A percentile compares a stretch with the other conserved stretches of the same genome.
These are phyloP conservation scores for Leptatherina wallacei DNA, from an alignment of 2,797 vertebrate species.

Conservation along the genomic window DNA sequence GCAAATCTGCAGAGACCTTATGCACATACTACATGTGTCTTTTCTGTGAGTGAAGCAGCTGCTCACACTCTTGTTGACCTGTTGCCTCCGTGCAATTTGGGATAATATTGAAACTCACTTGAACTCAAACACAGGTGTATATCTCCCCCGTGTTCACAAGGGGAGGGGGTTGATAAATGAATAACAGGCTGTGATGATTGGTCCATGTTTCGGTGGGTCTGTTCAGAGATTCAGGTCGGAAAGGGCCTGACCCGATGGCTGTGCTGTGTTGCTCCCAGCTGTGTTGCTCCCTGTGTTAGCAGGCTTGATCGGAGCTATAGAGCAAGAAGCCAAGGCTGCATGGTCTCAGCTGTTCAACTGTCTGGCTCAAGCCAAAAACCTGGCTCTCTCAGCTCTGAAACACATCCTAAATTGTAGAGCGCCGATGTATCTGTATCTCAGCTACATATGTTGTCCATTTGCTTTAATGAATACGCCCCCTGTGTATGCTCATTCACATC, in stretches of 20 bases:
- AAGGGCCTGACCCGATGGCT: slow-evolving; percentile 55
- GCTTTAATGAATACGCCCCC: slow-evolving; percentile 17
- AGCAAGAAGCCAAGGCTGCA: slow-evolving; percentile 51
- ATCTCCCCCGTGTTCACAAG: slow-evolving; percentile 41
- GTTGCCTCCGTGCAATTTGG: slow-evolving; percentile 9
- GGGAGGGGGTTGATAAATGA: slow-evolving; percentile 15
- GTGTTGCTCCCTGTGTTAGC: slow-evolving; percentile 43
- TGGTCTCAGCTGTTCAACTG: slow-evolving; percentile 65
- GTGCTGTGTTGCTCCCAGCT: slow-evolving; percentile 45
- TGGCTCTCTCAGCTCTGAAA: slow-evolving; percentile 58
- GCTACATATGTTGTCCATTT: slow-evolving; percentile 32
- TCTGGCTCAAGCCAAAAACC: slow-evolving; percentile 48
- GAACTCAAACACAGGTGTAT: slow-evolving; percentile 53
- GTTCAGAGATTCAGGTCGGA: slow-evolving; percentile 48
- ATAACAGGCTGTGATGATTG: slow-evolving; percentile 35
- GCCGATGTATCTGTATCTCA: slow-evolving; percentile 25
- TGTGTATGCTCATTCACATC: slow-evolving; percentile 4
- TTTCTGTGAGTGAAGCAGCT: slow-evolving; percentile 38
- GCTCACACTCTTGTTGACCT: slow-evolving; percentile 35
- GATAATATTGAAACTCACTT: slow-evolving; percentile 36
- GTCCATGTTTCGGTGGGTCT: slow-evolving; percentile 32
- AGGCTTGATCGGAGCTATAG: slow-evolving; percentile 56
- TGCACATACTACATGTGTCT: slow-evolving; percentile 2
- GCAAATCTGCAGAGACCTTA: slow-evolving; percentile 45
- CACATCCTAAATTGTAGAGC: slow-evolving; percentile 59